Conservation (phyloP, 2,113 vertebrate genomes). For the Coreoperca whiteheadi region DNA sequence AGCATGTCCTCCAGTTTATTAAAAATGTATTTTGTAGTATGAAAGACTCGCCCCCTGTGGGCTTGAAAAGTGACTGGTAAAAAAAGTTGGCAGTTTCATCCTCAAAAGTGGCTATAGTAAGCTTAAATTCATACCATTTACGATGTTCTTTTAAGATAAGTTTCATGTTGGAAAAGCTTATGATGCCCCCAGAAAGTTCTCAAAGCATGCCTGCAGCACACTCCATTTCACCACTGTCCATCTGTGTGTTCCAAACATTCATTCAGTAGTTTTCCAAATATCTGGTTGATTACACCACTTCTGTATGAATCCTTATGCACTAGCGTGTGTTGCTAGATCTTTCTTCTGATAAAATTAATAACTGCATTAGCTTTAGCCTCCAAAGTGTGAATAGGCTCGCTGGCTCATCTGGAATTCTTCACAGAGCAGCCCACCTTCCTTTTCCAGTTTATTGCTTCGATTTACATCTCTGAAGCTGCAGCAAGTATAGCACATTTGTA, state of each 20-base stretch:
- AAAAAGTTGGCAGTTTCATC: neutral
- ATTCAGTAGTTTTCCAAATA: neutral
- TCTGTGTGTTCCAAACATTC: neutral
- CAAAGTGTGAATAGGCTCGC: neutral
- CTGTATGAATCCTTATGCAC: neutral
- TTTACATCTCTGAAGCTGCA: conserved; percentile 35
- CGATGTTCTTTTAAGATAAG: neutral
- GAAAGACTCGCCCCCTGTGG: neutral
- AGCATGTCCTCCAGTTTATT: neutral
- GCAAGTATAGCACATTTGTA: conserved; percentile 40
- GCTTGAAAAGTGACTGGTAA: neutral
- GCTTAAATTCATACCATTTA: neutral
- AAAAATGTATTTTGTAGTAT: neutral
- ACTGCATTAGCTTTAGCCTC: conserved; percentile 2
- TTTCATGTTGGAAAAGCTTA: neutral
- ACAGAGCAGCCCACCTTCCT: conserved; percentile 20
- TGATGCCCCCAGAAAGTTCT: neutral
- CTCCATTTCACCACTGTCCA: neutral
- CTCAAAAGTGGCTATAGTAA: neutral
- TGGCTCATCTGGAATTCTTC: conserved; percentile 27
- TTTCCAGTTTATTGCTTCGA: conserved; percentile 39
- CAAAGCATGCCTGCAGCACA: neutral
- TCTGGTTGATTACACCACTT: neutral
- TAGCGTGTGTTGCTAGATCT: neutral
- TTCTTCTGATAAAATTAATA: neutral